These are phyloP conservation scores for Austrolebias charrua DNA, from an alignment of 2,797 vertebrate genomes.

Conservation along the genomic window DNA sequence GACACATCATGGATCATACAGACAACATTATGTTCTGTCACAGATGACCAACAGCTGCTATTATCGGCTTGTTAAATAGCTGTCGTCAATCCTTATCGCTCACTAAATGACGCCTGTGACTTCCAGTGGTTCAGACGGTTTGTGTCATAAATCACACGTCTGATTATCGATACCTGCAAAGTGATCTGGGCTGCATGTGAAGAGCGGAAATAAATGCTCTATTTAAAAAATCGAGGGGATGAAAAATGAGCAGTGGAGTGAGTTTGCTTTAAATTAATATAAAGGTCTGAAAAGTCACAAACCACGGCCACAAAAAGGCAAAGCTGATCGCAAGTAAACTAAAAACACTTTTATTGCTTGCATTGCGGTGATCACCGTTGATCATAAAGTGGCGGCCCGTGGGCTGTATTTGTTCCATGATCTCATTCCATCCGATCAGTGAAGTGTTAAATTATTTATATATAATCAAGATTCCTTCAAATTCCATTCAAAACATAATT, in stretches of 20 bases:
- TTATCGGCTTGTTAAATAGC: neutral
- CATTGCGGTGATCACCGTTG: too few relatives aligned
- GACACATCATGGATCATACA: neutral
- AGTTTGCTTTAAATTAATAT: neutral
- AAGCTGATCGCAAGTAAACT: too few relatives aligned
- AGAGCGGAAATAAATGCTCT: neutral
- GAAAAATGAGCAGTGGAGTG: neutral
- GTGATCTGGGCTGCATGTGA: neutral
- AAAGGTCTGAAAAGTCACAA: neutral
- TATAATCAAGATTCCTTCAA: too few relatives aligned
- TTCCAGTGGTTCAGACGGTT: neutral
- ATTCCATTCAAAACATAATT: too few relatives aligned
- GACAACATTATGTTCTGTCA: constrained; percentile 11
- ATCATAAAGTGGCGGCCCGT: too few relatives aligned
- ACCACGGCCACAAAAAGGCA: neutral
- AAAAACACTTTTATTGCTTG: too few relatives aligned
- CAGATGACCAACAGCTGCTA: neutral
- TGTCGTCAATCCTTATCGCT: neutral
- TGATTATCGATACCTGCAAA: neutral
- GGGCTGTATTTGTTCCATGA: too few relatives aligned
- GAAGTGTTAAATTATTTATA: too few relatives aligned
- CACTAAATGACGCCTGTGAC: neutral
- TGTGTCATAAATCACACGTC: neutral
- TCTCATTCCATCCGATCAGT: too few relatives aligned
- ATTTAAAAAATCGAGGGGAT: neutral